Evolutionary conservation across 2,888 invertebrate species (phyloP).

Genomic region (Calameuta idolon): DNA sequence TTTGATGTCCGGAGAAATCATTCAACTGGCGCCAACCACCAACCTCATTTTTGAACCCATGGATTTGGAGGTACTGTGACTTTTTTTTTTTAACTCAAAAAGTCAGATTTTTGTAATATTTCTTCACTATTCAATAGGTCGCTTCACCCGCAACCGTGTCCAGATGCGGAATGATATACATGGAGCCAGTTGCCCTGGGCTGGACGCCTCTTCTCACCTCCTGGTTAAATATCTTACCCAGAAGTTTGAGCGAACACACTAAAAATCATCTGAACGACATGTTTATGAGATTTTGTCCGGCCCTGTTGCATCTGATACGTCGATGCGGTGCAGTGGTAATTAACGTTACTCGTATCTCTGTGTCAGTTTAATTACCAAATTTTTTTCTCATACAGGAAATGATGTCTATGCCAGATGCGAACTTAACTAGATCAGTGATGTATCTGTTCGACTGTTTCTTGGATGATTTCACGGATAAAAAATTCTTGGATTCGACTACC

Average conservation of each 20-base stretch:
- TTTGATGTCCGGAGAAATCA: conserved; percentile 96
- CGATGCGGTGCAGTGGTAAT: conserved; percentile 71
- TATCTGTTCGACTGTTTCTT: conserved; percentile 89
- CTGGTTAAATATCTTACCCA: conserved; percentile 86
- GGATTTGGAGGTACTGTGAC: conserved; percentile 79
- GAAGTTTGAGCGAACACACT: conserved; percentile 77
- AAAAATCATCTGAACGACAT: conserved; percentile 76
- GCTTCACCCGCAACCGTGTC: conserved; percentile 94
- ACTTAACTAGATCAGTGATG: conserved; percentile 84
- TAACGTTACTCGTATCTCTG: conserved; percentile 67
- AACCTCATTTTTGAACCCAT: conserved; percentile 95
- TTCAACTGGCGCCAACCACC: conserved; percentile 88
- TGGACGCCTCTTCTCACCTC: conserved; percentile 90
- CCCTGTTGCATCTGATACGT: conserved; percentile 81
- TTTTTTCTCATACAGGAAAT: conserved; percentile 76
- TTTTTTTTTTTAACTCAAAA: neutral
- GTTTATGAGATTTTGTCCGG: conserved; percentile 84
- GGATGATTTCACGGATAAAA: conserved; percentile 86
- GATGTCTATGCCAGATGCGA: conserved; percentile 85
- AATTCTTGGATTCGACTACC: conserved; percentile 76
- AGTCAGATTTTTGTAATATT: neutral
- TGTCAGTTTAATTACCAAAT: neutral
- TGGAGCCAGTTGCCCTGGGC: conserved; percentile 90
- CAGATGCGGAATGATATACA: conserved; percentile 96
- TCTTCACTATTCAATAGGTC: conserved; percentile 65